Percentiles rank a stretch among this genome's conserved stretches.
These are phyloP conservation scores for Mechanitis messenoides DNA, from an alignment of 2,888 invertebrate genomes.

Conservation along the genomic window DNA sequence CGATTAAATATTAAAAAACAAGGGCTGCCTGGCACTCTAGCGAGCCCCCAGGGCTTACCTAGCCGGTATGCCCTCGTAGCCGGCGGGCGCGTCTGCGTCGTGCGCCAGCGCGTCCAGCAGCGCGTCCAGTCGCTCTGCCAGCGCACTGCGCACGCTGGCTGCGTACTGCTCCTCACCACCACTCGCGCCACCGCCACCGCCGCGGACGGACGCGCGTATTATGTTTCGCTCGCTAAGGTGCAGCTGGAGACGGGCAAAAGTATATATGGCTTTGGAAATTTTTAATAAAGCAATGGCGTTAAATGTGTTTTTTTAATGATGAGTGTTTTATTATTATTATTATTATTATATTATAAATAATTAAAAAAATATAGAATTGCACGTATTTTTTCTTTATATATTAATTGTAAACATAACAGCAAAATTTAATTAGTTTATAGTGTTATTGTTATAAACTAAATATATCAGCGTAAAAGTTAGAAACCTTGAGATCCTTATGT, in stretches of 20 bases:
- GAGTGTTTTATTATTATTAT: too few relatives aligned
- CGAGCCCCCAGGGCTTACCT: conserved; percentile 36
- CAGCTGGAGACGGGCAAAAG: conserved; percentile 58
- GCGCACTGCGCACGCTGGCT: conserved; percentile 78
- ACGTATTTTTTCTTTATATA: too few relatives aligned
- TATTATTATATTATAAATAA: too few relatives aligned
- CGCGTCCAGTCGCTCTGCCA: conserved; percentile 57
- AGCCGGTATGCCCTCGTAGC: conserved; percentile 78
- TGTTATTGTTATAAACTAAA: too few relatives aligned
- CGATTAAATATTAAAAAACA: background rate
- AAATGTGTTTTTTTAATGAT: too few relatives aligned
- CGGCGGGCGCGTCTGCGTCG: conserved; percentile 77
- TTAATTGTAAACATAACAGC: too few relatives aligned
- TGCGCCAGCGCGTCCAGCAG: conserved; percentile 81
- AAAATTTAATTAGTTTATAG: too few relatives aligned
- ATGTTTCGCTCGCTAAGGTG: conserved; percentile 86
- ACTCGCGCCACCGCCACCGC: conserved; percentile 64
- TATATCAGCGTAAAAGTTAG: conserved; percentile 38
- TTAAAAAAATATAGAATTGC: too few relatives aligned
- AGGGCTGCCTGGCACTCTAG: too few relatives aligned
- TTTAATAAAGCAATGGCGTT: too few relatives aligned
- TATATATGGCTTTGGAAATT: background rate
- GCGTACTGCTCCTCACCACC: conserved; percentile 80
- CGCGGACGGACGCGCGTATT: conserved; percentile 74
- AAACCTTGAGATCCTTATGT: conserved; percentile 83